Evolutionary conservation across 2,888 invertebrate genomes (phyloP).

Genomic region (Drosophila histrio): DNA sequence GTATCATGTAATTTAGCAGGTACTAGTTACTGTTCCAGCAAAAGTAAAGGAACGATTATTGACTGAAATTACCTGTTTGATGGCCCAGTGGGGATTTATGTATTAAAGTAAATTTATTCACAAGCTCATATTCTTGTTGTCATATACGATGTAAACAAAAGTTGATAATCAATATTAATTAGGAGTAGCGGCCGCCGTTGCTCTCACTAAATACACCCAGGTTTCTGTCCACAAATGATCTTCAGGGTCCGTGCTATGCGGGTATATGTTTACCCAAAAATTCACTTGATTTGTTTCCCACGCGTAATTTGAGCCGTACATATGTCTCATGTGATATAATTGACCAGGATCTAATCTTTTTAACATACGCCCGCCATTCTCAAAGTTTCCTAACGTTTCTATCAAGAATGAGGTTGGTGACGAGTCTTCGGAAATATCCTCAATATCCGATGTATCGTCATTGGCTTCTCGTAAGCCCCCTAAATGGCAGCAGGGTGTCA

Average conservation of each 20-base stretch:
- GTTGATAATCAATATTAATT: neutral
- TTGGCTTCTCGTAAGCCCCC: constrained; percentile 81
- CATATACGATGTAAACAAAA: too few relatives aligned
- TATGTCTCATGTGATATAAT: too few relatives aligned
- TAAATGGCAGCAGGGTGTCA: constrained; percentile 80
- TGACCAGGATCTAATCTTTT: constrained; percentile 81
- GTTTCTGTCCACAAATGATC: constrained; percentile 81
- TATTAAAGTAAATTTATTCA: too few relatives aligned
- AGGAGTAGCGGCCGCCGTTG: constrained; percentile 81
- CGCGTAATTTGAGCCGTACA: too few relatives aligned
- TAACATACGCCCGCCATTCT: constrained; percentile 77
- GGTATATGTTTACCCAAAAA: too few relatives aligned
- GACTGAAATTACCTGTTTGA: too few relatives aligned
- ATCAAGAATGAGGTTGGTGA: constrained; percentile 82
- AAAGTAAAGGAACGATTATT: too few relatives aligned
- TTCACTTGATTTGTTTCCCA: too few relatives aligned
- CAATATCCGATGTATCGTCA: constrained; percentile 84
- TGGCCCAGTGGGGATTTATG: too few relatives aligned
- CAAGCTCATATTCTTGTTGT: too few relatives aligned
- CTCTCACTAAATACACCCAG: constrained; percentile 81
- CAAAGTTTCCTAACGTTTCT: constrained; percentile 78
- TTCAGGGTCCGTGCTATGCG: constrained; percentile 83
- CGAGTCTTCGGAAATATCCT: constrained; percentile 83
- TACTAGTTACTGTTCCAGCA: too few relatives aligned
- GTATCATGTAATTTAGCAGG: too few relatives aligned